Evolutionary conservation across 2,797 vertebrate genomes (phyloP), one percentile per base, ranked within the genome.

Genomic region (Leptoclinus maculatus): DNA sequence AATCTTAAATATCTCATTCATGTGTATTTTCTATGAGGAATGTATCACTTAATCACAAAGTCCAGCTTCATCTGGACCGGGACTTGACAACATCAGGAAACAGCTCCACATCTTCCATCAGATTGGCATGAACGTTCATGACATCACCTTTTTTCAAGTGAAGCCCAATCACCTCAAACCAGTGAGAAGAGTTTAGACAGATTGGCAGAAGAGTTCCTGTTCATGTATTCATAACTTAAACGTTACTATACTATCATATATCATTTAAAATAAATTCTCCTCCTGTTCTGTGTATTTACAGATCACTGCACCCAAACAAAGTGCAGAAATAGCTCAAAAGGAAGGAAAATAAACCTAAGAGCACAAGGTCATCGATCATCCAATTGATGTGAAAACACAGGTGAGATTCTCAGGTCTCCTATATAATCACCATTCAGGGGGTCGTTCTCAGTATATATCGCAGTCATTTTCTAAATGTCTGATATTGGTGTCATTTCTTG

Each of bases 401-500:
- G 25, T 51, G 25, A 60, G 45, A 51, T 56, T 38, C 8, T 60
- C 45, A 23, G 19, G 16, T 65, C 8, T 70, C 11, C 49, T 11
- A 1, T 1, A 38, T 38, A 34, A 25, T 51, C 1, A 10, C 2
- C 34, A 21, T 76, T 32, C 29, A 27, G 32, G 3, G 7, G 1
- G 34, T 38, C 16, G 19, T 36, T 60, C 2, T 53, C 27, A 65
- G 12, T 17, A 54, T 45, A 51, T 57, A 57, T 57, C 4, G 0
- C 23, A 58, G 47, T 68, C 5, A 6, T 65, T 74, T 49, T 38
- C 53, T 21, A 66, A 58, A 58, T 56, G 3, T 65, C 56, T 38
- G 43, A 27, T 27, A 51, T 45, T 53, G 32, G 57, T 41, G 39
- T 66, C 3, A 36, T 47, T 66, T 47, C 27, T 45, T 23, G 4